These are phyloP conservation scores for Antennarius striatus DNA, from an alignment of 2,113 vertebrate genomes.

Conservation along the genomic window DNA sequence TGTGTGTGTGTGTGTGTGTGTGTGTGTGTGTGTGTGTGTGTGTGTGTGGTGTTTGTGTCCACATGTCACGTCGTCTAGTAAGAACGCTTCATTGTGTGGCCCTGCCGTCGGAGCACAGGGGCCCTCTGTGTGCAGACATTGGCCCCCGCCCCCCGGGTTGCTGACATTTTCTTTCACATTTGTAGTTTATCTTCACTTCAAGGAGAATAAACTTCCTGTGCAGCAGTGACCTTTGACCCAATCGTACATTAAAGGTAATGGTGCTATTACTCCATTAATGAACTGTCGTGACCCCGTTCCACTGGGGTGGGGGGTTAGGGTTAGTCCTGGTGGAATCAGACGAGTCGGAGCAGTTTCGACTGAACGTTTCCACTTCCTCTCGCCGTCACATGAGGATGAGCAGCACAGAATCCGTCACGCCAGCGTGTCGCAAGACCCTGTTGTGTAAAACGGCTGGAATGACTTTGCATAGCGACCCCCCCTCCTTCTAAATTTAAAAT, in stretches of 20 bases:
- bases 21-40: no score
- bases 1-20: conserved; percentile 34
- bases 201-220: neutral
- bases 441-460: conserved; percentile 32
- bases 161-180: conserved; percentile 35
- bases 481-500: conserved; percentile 12
- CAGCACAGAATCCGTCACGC: conserved; percentile 46
- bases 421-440: conserved; percentile 37
- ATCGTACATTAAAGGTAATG: conserved; percentile 65
- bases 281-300: conserved; percentile 69
- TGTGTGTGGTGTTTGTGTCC: no score
- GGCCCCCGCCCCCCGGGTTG: conserved; percentile 3
- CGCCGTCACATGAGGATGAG: conserved; percentile 68
- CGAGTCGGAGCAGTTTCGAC: conserved; percentile 20
- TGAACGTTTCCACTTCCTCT: conserved; percentile 63
- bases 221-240: conserved; percentile 59
- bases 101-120: conserved; percentile 55
- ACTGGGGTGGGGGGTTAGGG: conserved; percentile 26
- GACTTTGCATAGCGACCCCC: conserved; percentile 20
- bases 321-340: conserved; percentile 24
- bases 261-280: conserved; percentile 68
- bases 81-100: conserved; percentile 58
- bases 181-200: neutral
- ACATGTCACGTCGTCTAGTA: no score
- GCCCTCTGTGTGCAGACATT: conserved; percentile 52